These are phyloP conservation scores for Chymomyza costata DNA, from an alignment of 1,140 invertebrate species.

Conservation along the genomic window DNA sequence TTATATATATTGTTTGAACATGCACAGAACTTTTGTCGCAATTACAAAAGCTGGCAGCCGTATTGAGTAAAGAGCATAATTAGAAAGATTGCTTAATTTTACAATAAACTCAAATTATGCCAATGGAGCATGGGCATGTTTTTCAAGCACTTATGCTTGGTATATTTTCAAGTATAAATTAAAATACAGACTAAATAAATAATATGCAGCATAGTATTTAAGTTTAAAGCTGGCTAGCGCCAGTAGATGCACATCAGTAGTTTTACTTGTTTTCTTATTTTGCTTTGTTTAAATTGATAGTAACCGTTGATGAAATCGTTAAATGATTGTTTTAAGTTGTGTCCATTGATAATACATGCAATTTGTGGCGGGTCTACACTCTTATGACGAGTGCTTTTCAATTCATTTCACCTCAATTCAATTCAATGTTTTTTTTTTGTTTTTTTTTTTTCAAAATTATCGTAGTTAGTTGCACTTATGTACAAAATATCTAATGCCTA, in stretches of 20 bases:
- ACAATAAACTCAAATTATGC: background rate
- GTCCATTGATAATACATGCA: slow-evolving; percentile 23
- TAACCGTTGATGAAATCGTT: slow-evolving; percentile 47
- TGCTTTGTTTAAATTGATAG: slow-evolving; percentile 34
- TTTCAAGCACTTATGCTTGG: slow-evolving; percentile 21
- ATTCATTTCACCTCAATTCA: slow-evolving; percentile 13
- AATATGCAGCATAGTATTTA: slow-evolving; percentile 58
- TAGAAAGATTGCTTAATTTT: background rate
- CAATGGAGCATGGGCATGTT: slow-evolving; percentile 23
- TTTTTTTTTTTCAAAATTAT: too few species aligned
- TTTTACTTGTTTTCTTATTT: slow-evolving; percentile 17
- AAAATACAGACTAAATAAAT: slow-evolving; percentile 66
- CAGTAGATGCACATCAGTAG: background rate
- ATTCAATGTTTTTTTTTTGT: slow-evolving; percentile 22
- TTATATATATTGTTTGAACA: slow-evolving; percentile 38
- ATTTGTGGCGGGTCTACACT: slow-evolving; percentile 25
- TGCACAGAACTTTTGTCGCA: slow-evolving; percentile 1
- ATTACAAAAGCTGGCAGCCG: slow-evolving; percentile 45
- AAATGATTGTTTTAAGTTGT: slow-evolving; percentile 59
- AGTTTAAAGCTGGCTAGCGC: slow-evolving; percentile 24
- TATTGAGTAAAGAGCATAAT: slow-evolving; percentile 27
- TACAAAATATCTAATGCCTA: background rate
- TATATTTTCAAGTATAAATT: slow-evolving; percentile 47
- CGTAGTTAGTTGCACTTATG: too few species aligned
- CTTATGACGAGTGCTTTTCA: too few species aligned